Percentiles rank a stretch among this genome's conserved stretches.
phyloP scores from a whole-genome alignment of 2,797 vertebrate genomes.

The Fistularia tabacaria region DNA sequence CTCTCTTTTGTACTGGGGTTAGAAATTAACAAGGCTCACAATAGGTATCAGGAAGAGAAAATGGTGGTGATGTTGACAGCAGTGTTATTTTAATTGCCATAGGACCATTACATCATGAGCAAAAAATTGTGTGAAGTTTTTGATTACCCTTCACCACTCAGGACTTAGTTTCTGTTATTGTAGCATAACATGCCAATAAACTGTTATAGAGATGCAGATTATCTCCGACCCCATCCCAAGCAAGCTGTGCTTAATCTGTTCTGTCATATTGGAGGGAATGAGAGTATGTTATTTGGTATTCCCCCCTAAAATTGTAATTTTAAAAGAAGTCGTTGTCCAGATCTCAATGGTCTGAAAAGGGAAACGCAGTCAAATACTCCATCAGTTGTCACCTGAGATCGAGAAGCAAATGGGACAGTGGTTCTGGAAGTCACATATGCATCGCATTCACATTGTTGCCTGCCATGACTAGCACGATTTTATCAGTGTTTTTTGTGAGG shows the following conservation, averaged over 20 bases:
- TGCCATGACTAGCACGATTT: constrained; percentile 56
- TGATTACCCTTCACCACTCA: background rate
- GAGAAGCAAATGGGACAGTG: constrained; percentile 17
- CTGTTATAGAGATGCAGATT: constrained; percentile 31
- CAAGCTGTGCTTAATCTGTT: constrained; percentile 1
- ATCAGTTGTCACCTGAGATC: constrained; percentile 40
- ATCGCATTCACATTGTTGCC: constrained; percentile 37
- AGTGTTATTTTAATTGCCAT: background rate
- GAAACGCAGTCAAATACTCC: constrained; percentile 36
- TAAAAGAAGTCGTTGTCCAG: constrained; percentile 55
- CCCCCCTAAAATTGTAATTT: constrained; percentile 61
- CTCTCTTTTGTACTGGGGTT: constrained; percentile 47
- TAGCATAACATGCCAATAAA: constrained; percentile 14
- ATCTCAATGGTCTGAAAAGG: constrained; percentile 60
- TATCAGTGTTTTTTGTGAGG: constrained; percentile 54
- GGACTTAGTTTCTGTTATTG: constrained; percentile 12
- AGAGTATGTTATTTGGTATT: constrained; percentile 29
- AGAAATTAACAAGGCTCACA: constrained; percentile 60
- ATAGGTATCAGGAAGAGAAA: constrained; percentile 47
- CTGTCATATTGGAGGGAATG: constrained; percentile 17
- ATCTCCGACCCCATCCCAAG: constrained; percentile 12
- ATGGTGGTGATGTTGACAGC: constrained; percentile 62
- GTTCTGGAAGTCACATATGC: constrained; percentile 35
- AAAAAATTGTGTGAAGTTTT: constrained; percentile 2
- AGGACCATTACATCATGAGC: constrained; percentile 1